These are phyloP conservation scores for Origma solitaria DNA, from an alignment of 2,113 vertebrate species.

Conservation along the genomic window DNA sequence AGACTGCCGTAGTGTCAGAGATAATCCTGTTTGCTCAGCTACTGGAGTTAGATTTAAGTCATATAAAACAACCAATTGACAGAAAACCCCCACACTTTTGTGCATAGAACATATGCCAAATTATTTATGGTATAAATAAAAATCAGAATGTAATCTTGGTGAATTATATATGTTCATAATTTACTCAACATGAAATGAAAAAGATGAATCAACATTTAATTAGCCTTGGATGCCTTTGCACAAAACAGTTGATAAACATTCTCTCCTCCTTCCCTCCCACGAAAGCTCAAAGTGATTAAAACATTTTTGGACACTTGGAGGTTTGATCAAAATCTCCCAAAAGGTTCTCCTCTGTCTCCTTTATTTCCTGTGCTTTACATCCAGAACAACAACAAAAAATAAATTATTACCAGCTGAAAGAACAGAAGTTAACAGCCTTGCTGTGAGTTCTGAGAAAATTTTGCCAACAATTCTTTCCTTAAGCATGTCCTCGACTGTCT, in stretches of 20 bases:
- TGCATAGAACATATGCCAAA: not conserved
- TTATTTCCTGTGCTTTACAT: conserved; percentile 12
- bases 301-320: not conserved
- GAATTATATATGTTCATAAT: not conserved
- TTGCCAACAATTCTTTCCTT: not conserved
- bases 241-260: not conserved
- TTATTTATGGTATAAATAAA: not conserved
- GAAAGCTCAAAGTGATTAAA: not conserved
- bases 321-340: conserved; percentile 15
- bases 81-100: not conserved
- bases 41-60: not conserved
- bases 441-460: not conserved
- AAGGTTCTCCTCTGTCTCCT: conserved; percentile 18
- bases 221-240: not conserved
- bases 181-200: not conserved
- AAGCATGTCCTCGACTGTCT: not conserved
- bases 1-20: not conserved
- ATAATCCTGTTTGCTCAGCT: not conserved
- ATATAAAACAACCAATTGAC: not conserved
- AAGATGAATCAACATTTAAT: not conserved
- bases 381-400: not conserved
- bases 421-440: not conserved
- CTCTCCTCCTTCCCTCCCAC: not conserved
- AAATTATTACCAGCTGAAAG: not conserved
- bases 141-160: not conserved